Evolutionary conservation across 2,113 vertebrate genomes (phyloP), one percentile per base, ranked within the genome.

Genomic region (Nothoprocta pentlandii): DNA sequence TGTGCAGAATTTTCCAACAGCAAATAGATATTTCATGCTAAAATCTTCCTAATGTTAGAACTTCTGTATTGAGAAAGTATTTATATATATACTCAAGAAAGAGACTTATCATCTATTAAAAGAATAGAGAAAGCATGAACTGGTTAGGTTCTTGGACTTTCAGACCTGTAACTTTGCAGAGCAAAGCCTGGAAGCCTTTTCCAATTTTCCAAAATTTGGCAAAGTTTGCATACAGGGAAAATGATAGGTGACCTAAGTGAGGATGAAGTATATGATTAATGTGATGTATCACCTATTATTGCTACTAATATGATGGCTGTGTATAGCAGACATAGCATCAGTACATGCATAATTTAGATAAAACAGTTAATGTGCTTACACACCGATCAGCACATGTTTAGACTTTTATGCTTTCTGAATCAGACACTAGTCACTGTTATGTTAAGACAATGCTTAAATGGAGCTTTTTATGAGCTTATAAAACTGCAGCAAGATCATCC

Each of bases 401-500:
- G 10, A 53, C 62, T 80, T 71, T 71, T 76, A 42, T 77, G 51
- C 39, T 84, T 85, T 89, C 61, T 92, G 59, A 25, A 69, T 90
- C 46, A 62, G 42, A n/a, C n/a, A 67, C 21, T 67, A 78, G 68
- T 85, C 62, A 46, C 21, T 54, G 15, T 59, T 78, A 54, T 42
- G 19, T 34, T 81, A 89, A 85, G 30, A 85, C 44, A 91, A 51
- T 85, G 39, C 62, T 78, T 64, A 78, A 84, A 73, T 20, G 56
- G 23, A 85, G 59, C 16, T 91, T 70, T 83, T 84, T 23, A 44
- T 53, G 30, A 85, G 59, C 56, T 92, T 83, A 80, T 62, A 75
- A 87, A 93, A 58, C 30, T 83, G 15, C 34, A 77, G 13, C 46
- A 85, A 87, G 64, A 70, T 21, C 25, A 49, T 69, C 69, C 59